Conservation (phyloP, 1,140 invertebrate genomes). For the Drosophila bocqueti region DNA sequence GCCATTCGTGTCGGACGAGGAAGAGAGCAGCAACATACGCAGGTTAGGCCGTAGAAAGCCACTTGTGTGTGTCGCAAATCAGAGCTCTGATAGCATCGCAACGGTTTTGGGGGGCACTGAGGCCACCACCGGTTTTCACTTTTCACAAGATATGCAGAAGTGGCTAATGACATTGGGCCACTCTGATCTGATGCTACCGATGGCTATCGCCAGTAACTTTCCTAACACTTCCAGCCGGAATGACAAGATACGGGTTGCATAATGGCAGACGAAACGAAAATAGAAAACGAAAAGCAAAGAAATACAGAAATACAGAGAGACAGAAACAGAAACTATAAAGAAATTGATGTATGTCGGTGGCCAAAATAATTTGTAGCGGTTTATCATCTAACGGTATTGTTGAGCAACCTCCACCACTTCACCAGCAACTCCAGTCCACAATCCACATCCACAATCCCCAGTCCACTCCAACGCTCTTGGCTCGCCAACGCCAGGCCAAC, state of each 20-base stretch:
- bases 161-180: conserved; percentile 47
- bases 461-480: conserved; percentile 58
- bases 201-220: conserved; percentile 54
- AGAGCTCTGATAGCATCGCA: conserved; percentile 23
- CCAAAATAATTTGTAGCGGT: conserved; percentile 79
- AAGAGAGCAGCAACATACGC: conserved; percentile 52
- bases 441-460: neutral
- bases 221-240: conserved; percentile 47
- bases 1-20: conserved; percentile 55
- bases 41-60: conserved; percentile 58
- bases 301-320: conserved; percentile 21
- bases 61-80: conserved; percentile 12
- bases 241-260: conserved; percentile 60
- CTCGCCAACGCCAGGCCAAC: conserved; percentile 53
- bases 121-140: conserved; percentile 27
- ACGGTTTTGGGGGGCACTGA: conserved; percentile 2
- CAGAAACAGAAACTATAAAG: conserved; percentile 47
- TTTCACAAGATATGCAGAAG: conserved; percentile 21
- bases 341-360: conserved; percentile 62
- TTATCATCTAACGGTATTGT: conserved; percentile 79
- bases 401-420: conserved; percentile 73
- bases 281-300: conserved; percentile 52
- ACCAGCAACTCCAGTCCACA: conserved; percentile 20
- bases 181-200: conserved; percentile 39
- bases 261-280: conserved; percentile 67